A percentile compares a stretch with the other conserved stretches of the same genome.
These are phyloP conservation scores for Cyanoramphus novaezelandiae DNA, from an alignment of 2,113 vertebrate genomes.

Conservation along the genomic window DNA sequence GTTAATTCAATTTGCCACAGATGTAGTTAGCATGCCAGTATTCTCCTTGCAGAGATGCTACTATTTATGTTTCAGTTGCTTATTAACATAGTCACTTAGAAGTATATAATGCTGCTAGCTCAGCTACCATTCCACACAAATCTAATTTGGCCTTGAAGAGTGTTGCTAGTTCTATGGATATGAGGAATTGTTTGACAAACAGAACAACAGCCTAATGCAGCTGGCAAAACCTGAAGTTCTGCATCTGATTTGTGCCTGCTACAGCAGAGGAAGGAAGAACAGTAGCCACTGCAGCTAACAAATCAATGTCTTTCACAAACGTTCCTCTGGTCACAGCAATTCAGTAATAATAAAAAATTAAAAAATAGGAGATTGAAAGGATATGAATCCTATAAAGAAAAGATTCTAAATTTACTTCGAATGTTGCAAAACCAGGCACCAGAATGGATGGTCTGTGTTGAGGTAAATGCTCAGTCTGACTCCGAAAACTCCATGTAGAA, in stretches of 20 bases:
- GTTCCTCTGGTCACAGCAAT: background rate
- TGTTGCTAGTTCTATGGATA: conserved; percentile 15
- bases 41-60: conserved; percentile 62
- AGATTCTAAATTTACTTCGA: conserved; percentile 53
- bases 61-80: conserved; percentile 68
- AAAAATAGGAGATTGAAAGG: background rate
- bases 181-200: conserved; percentile 24
- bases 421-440: conserved; percentile 54
- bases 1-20: conserved; percentile 70
- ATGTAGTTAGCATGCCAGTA: conserved; percentile 45
- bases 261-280: background rate
- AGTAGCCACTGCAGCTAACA: background rate
- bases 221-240: background rate
- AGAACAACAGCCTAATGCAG: background rate
- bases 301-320: background rate
- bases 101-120: conserved; percentile 50
- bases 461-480: conserved; percentile 38
- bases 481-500: conserved; percentile 34
- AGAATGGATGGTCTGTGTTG: conserved; percentile 22
- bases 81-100: conserved; percentile 72
- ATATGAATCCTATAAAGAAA: conserved; percentile 39
- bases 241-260: background rate
- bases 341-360: background rate
- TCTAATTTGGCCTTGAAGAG: conserved; percentile 70
- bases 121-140: conserved; percentile 59